Evolutionary conservation across 2,888 invertebrate genomes (phyloP).

Genomic region (Diarsia dahlii): DNA sequence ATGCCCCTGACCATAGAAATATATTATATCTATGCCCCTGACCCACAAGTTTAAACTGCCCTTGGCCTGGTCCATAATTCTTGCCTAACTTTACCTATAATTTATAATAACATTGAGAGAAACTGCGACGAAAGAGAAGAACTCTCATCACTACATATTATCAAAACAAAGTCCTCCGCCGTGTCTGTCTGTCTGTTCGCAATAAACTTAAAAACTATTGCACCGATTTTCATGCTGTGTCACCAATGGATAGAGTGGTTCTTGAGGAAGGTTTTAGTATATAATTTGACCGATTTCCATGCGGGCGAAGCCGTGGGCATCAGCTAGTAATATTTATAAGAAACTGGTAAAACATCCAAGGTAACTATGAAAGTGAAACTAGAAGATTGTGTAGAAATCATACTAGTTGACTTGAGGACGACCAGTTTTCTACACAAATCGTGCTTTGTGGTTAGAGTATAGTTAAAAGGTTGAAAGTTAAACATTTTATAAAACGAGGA

Average conservation of each 20-base stretch:
- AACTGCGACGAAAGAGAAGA: neutral
- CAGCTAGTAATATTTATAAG: neutral
- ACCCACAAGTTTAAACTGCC: neutral
- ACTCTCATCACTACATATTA: too few relatives aligned
- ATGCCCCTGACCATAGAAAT: slow-evolving; percentile 5
- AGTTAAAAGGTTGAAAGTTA: slow-evolving; percentile 12
- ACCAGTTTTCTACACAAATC: slow-evolving; percentile 33
- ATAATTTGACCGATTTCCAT: too few relatives aligned
- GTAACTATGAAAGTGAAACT: slow-evolving; percentile 29
- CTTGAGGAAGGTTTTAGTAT: too few relatives aligned
- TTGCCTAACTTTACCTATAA: neutral
- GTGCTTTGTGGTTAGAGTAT: neutral
- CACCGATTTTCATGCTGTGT: too few relatives aligned
- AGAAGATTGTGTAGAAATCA: slow-evolving; percentile 30
- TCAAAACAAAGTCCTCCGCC: too few relatives aligned
- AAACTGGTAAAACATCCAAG: neutral
- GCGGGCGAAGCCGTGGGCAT: too few relatives aligned
- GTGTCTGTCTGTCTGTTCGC: too few relatives aligned
- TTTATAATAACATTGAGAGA: neutral
- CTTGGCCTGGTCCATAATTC: slow-evolving; percentile 17
- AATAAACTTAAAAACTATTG: too few relatives aligned
- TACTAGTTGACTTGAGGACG: neutral
- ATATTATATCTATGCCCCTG: slow-evolving; percentile 1
- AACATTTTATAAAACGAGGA: slow-evolving; percentile 3
- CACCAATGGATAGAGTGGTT: too few relatives aligned